Evolutionary conservation across 2,888 invertebrate species (phyloP).

Genomic region (Drosophila tripunctata): DNA sequence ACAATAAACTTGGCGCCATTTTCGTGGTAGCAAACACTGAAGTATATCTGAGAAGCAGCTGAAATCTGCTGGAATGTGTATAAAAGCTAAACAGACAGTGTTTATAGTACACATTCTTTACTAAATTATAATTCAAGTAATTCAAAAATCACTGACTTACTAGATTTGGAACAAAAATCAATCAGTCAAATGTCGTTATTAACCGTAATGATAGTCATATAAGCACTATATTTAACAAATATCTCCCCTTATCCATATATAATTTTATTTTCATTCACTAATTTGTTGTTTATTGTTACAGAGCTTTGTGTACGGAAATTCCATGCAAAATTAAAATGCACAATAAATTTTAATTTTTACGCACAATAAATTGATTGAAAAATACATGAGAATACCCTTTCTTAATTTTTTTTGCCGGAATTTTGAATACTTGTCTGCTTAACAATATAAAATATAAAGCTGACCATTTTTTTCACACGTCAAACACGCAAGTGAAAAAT

Average conservation of each 20-base stretch:
- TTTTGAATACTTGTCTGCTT: constrained; percentile 33
- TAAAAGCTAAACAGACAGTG: not conserved
- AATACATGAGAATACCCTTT: constrained; percentile 38
- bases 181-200: no score
- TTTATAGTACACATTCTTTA: not conserved
- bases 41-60: constrained; percentile 9
- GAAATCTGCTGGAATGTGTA: constrained; percentile 4
- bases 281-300: not conserved
- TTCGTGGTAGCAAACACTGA: constrained; percentile 50
- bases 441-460: constrained; percentile 55
- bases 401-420: not conserved
- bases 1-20: constrained; percentile 60
- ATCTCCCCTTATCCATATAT: no score
- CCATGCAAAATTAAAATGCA: constrained; percentile 1
- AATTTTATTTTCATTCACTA: not conserved
- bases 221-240: no score
- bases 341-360: constrained; percentile 73
- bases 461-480: constrained; percentile 56
- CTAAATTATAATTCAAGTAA: no score
- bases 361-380: constrained; percentile 79
- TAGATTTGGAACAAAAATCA: no score
- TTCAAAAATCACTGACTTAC: no score
- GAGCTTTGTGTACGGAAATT: no score
- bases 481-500: constrained; percentile 41
- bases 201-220: no score